Conservation (phyloP, 2,797 vertebrate genomes). For the Acestrorhynchus altus region DNA sequence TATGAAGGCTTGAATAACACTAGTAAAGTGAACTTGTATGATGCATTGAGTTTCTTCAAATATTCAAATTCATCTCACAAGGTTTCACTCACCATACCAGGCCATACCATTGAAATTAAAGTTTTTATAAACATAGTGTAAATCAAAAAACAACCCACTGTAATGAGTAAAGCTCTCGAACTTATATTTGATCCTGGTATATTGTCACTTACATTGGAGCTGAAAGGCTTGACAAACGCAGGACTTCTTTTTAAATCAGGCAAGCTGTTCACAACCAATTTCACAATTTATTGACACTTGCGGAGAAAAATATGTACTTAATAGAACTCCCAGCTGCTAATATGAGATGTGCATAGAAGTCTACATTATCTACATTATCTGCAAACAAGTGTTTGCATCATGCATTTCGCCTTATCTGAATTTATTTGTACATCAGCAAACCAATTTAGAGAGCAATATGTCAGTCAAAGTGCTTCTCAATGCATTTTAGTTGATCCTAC, state of each 20-base stretch:
- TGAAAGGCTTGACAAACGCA: not conserved
- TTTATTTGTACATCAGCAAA: conserved; percentile 7
- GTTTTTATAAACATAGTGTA: too few relatives aligned
- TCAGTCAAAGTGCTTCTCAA: conserved; percentile 8
- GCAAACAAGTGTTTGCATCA: not conserved
- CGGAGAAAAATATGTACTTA: conserved; percentile 1
- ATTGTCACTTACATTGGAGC: conserved; percentile 4
- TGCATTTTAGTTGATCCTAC: not conserved
- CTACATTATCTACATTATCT: not conserved
- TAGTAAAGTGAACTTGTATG: not conserved
- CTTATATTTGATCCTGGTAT: not conserved
- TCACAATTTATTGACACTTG: not conserved
- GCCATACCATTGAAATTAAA: too few relatives aligned
- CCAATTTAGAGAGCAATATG: not conserved
- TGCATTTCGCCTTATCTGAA: conserved; percentile 10
- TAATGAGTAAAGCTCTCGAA: not conserved
- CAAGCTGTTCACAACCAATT: not conserved
- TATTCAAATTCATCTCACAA: not conserved
- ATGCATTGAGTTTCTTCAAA: not conserved
- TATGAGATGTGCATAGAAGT: not conserved
- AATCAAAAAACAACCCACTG: not conserved
- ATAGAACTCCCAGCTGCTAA: not conserved
- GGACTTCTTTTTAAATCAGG: not conserved
- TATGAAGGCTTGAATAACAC: conserved; percentile 16
- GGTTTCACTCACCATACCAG: not conserved